phyloP scores from a whole-genome alignment of 2,888 invertebrate species.

The Chirona hameri region DNA sequence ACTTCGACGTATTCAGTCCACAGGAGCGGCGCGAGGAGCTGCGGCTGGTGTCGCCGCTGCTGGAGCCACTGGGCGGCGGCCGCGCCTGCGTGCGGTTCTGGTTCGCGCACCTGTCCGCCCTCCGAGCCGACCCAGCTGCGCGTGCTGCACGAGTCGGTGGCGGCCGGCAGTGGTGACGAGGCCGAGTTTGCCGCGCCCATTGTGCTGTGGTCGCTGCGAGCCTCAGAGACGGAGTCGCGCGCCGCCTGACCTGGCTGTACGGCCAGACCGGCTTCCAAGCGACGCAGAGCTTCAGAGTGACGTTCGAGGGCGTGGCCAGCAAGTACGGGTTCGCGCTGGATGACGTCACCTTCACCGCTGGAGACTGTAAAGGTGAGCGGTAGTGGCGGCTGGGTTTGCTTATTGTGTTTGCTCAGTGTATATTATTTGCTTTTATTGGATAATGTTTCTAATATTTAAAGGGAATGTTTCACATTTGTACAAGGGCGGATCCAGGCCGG shows the following conservation, averaged over 20 bases:
- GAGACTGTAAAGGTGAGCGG: neutral
- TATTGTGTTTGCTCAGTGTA: too few species aligned
- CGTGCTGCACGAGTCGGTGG: slow-evolving; percentile 30
- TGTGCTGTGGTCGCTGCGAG: slow-evolving; percentile 55
- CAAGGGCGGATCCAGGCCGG: too few species aligned
- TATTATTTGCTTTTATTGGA: too few species aligned
- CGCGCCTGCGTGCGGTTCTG: slow-evolving; percentile 56
- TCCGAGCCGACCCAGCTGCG: slow-evolving; percentile 36
- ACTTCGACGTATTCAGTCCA: slow-evolving; percentile 57
- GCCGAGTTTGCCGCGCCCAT: slow-evolving; percentile 34
- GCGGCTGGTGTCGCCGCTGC: slow-evolving; percentile 51
- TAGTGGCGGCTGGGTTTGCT: too few species aligned
- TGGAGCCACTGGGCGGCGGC: slow-evolving; percentile 46
- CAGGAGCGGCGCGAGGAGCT: slow-evolving; percentile 48
- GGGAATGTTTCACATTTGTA: too few species aligned
- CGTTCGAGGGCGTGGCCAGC: slow-evolving; percentile 56
- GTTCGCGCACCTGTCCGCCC: slow-evolving; percentile 43
- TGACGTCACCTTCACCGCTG: slow-evolving; percentile 47
- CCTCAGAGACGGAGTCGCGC: slow-evolving; percentile 54
- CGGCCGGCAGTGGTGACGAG: slow-evolving; percentile 30
- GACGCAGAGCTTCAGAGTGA: slow-evolving; percentile 51
- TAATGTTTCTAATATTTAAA: too few species aligned
- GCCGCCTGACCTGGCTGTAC: slow-evolving; percentile 54
- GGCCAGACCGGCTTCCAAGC: slow-evolving; percentile 55
- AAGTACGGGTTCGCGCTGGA: slow-evolving; percentile 59